Evolutionary conservation across 2,888 invertebrate species (phyloP).

Genomic region (Vanessa cardui): DNA sequence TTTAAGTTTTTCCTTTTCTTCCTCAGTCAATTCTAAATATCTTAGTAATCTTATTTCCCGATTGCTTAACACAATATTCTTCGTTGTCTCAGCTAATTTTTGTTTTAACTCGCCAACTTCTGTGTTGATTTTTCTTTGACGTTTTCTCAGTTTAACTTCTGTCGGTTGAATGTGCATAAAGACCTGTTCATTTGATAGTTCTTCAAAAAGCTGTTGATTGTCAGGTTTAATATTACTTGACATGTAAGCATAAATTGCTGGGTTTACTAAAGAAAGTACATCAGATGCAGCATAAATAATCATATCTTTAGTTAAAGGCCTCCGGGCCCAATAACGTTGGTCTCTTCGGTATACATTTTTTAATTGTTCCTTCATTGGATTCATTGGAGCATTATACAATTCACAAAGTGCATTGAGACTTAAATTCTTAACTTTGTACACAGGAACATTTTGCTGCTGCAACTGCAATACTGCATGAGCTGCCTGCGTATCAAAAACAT

Average conservation of each 20-base stretch:
- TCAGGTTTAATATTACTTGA: constrained; percentile 87
- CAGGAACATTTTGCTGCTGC: constrained; percentile 94
- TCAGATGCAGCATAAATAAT: constrained; percentile 95
- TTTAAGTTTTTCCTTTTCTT: constrained; percentile 95
- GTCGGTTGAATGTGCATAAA: constrained; percentile 92
- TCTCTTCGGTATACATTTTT: constrained; percentile 93
- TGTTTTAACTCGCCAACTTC: constrained; percentile 93
- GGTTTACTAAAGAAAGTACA: constrained; percentile 92
- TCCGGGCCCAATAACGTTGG: constrained; percentile 93
- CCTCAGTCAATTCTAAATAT: constrained; percentile 94
- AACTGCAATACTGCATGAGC: constrained; percentile 96
- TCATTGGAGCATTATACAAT: constrained; percentile 92
- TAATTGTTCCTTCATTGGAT: constrained; percentile 95
- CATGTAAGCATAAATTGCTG: constrained; percentile 89
- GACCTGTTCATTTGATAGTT: constrained; percentile 94
- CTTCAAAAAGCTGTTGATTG: constrained; percentile 88
- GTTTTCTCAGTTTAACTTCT: constrained; percentile 93
- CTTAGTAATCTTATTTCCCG: constrained; percentile 94
- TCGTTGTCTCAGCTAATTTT: constrained; percentile 90
- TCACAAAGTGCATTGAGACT: constrained; percentile 96
- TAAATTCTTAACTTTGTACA: constrained; percentile 96
- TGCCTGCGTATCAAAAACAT: constrained; percentile 96
- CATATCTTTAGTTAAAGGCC: constrained; percentile 95
- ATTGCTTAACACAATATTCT: constrained; percentile 95
- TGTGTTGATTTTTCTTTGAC: constrained; percentile 94